phyloP scores from a whole-genome alignment of 2,113 vertebrate genomes.

The Leptocoma aspasia region DNA sequence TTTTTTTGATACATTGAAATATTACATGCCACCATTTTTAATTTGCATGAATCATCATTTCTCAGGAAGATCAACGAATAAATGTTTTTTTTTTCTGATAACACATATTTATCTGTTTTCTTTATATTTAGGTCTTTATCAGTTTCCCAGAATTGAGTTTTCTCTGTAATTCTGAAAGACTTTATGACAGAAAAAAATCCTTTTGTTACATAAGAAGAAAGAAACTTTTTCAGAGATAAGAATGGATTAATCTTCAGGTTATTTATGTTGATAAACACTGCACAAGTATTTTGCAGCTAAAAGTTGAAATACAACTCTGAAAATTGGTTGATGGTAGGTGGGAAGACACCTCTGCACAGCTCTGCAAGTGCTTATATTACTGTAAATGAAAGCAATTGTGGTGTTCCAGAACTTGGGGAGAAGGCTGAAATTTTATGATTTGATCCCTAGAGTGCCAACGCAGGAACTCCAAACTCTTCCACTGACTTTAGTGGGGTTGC shows the following conservation, averaged over 20 bases:
- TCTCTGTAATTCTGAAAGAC: background rate
- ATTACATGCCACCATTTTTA: background rate
- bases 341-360: background rate
- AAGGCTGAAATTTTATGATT: background rate
- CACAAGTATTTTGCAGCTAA: background rate
- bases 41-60: background rate
- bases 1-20: background rate
- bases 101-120: background rate
- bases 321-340: background rate
- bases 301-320: background rate
- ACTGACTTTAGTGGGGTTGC: background rate
- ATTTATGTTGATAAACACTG: background rate
- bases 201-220: background rate
- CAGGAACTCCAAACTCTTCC: background rate
- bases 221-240: background rate
- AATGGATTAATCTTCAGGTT: background rate
- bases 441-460: background rate
- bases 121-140: background rate
- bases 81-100: background rate
- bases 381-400: background rate
- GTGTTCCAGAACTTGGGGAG: background rate
- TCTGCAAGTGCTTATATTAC: background rate
- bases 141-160: background rate
- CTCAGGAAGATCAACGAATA: background rate
- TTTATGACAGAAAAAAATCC: background rate